A percentile compares a stretch with the other conserved stretches of the same genome.
Evolutionary conservation across 2,113 vertebrate genomes (phyloP).

Genomic region (Perca fluviatilis): DNA sequence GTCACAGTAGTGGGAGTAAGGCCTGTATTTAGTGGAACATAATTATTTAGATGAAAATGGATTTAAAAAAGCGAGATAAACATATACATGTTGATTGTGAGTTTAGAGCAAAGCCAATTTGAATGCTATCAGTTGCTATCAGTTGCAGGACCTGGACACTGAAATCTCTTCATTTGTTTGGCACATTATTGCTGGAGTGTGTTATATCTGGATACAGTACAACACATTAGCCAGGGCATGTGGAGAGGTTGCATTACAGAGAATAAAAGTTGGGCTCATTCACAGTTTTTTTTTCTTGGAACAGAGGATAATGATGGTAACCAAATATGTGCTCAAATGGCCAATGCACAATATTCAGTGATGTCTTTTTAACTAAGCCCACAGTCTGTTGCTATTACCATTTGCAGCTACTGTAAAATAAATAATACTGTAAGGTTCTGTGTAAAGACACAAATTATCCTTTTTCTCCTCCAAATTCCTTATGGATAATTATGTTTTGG

Average conservation of each 20-base stretch:
- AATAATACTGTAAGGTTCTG: slow-evolving; percentile 13
- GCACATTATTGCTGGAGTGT: slow-evolving; percentile 11
- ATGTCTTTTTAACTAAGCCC: slow-evolving; percentile 49
- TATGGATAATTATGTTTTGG: neutral
- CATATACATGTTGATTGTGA: slow-evolving; percentile 23
- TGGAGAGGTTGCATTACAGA: slow-evolving; percentile 25
- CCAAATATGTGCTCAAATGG: slow-evolving; percentile 15
- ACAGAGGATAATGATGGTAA: slow-evolving; percentile 34
- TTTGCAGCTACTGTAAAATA: slow-evolving; percentile 40
- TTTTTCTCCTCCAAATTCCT: slow-evolving; percentile 9
- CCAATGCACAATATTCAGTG: slow-evolving; percentile 32
- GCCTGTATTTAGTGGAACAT: slow-evolving; percentile 8
- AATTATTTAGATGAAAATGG: slow-evolving; percentile 19
- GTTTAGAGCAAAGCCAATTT: neutral
- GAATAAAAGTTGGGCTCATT: slow-evolving; percentile 25
- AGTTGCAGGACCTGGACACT: neutral
- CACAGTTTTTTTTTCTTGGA: slow-evolving; percentile 14
- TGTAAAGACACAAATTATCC: slow-evolving; percentile 24
- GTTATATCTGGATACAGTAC: slow-evolving; percentile 20
- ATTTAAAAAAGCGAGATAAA: neutral
- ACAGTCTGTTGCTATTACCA: slow-evolving; percentile 25
- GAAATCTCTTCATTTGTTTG: slow-evolving; percentile 20
- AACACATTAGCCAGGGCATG: slow-evolving; percentile 15
- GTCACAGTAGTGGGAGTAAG: slow-evolving; percentile 22
- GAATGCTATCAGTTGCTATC: neutral